Conservation (phyloP, 2,888 invertebrate species). For the Platycheirus rosarum region DNA sequence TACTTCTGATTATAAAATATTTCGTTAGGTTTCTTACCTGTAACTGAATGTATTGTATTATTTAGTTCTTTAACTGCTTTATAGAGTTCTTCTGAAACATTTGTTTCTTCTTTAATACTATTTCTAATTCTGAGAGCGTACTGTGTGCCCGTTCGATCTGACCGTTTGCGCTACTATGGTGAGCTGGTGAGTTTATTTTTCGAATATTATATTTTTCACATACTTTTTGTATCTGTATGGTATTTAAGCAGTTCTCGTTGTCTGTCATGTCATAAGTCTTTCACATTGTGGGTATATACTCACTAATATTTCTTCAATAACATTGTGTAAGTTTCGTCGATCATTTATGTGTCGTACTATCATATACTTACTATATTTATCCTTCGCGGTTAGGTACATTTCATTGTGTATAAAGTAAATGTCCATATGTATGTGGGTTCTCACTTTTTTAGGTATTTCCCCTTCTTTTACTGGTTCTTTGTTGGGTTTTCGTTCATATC, state of each 20-base stretch:
- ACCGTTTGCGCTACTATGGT: neutral
- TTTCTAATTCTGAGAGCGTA: conserved; percentile 1
- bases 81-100: conserved; percentile 19
- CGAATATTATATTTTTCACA: conserved; percentile 1
- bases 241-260: conserved; percentile 9
- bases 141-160: conserved; percentile 1
- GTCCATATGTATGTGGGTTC: conserved; percentile 38
- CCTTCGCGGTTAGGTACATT: conserved; percentile 8
- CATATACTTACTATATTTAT: too few species aligned
- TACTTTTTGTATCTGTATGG: neutral
- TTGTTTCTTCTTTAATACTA: conserved; percentile 18
- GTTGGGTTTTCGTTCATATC: conserved; percentile 15
- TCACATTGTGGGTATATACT: neutral
- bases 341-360: conserved; percentile 5
- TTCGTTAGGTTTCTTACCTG: neutral
- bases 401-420: conserved; percentile 22
- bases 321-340: neutral
- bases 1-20: neutral
- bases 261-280: conserved; percentile 16
- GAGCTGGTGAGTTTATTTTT: neutral
- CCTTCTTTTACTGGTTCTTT: conserved; percentile 22
- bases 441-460: conserved; percentile 6
- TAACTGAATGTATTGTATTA: conserved; percentile 4
- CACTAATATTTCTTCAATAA: conserved; percentile 10
- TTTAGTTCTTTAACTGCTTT: conserved; percentile 14